These are phyloP conservation scores for Slavum lentiscoides DNA, from an alignment of 2,888 invertebrate species.

Conservation along the genomic window DNA sequence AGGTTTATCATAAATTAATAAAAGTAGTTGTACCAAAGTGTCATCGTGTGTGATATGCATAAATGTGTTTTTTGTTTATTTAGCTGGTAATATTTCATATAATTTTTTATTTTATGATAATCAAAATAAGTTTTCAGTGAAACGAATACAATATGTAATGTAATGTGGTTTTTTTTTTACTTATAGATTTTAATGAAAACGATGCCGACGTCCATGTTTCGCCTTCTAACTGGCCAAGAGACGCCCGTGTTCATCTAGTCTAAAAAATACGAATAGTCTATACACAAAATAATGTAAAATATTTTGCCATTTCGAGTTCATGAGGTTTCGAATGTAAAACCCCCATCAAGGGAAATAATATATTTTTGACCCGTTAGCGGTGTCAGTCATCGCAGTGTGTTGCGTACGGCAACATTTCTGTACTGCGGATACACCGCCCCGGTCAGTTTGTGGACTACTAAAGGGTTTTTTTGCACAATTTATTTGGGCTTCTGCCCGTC, in stretches of 20 bases:
- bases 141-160: no score
- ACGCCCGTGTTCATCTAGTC: slow-evolving; percentile 95
- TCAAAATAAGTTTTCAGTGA: no score
- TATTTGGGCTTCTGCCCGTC: neutral
- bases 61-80: no score
- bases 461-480: slow-evolving; percentile 36
- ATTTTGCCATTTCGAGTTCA: slow-evolving; percentile 30
- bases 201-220: slow-evolving; percentile 99
- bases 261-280: slow-evolving; percentile 10
- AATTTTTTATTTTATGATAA: no score
- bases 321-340: neutral
- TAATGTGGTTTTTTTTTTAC: slow-evolving; percentile 46
- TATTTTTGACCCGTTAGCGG: slow-evolving; percentile 7
- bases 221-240: slow-evolving; percentile 97
- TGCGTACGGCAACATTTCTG: neutral
- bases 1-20: no score
- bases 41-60: no score
- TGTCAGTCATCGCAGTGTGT: neutral
- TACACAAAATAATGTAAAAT: slow-evolving; percentile 22
- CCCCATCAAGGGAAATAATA: neutral
- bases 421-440: neutral
- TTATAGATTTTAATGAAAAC: slow-evolving; percentile 99
- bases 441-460: slow-evolving; percentile 29
- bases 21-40: no score
- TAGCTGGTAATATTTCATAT: no score